These are phyloP conservation scores for Agrochola macilenta DNA, from an alignment of 2,888 invertebrate species.

Conservation along the genomic window DNA sequence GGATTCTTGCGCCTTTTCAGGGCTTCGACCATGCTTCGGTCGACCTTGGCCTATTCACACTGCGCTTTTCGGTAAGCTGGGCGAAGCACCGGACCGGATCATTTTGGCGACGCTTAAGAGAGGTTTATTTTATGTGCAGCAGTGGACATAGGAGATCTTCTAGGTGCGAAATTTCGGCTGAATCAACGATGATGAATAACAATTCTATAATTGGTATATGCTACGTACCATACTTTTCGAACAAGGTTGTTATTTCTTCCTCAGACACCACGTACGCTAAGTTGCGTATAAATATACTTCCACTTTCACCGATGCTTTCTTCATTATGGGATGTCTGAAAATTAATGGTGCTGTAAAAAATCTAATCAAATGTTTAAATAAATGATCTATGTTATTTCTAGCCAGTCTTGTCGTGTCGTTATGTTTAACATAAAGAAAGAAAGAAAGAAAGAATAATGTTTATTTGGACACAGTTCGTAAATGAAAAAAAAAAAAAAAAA, in stretches of 20 bases:
- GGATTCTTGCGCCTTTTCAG: neutral
- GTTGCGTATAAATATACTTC: conserved; percentile 65
- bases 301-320: conserved; percentile 94
- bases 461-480: too few species aligned
- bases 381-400: neutral
- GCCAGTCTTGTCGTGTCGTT: neutral
- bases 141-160: neutral
- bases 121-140: neutral
- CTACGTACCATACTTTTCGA: conserved; percentile 94
- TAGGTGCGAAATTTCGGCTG: neutral
- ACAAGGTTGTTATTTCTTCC: conserved; percentile 92
- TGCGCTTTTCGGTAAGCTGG: neutral
- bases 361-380: neutral
- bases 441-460: too few species aligned
- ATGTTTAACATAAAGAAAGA: too few species aligned
- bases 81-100: neutral
- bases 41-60: neutral
- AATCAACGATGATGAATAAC: neutral
- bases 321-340: conserved; percentile 90
- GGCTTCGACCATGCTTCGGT: neutral
- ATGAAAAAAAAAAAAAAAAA: too few species aligned
- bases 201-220: neutral
- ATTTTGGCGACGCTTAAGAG: neutral
- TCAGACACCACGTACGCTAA: conserved; percentile 62
- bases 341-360: neutral